Conservation (phyloP, 2,888 invertebrate genomes). For the Brachypalpus laphriformis region DNA sequence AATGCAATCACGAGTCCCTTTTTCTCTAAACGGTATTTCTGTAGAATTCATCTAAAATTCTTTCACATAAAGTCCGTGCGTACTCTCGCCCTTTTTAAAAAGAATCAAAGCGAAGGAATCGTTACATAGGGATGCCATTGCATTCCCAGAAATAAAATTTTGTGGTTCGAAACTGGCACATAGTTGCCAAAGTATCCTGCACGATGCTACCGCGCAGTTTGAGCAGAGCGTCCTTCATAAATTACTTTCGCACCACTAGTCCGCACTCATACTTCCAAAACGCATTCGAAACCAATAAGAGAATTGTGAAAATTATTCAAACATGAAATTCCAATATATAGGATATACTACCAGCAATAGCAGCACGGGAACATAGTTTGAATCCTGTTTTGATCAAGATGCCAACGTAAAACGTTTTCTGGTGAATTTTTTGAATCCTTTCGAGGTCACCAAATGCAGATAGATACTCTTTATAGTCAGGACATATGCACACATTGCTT, state of each 20-base stretch:
- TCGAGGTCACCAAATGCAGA: slow-evolving; percentile 30
- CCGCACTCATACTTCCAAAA: not conserved
- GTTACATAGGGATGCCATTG: slow-evolving; percentile 34
- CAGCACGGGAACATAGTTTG: slow-evolving; percentile 30
- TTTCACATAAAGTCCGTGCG: not conserved
- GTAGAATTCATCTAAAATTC: slow-evolving; percentile 6
- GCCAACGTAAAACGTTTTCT: slow-evolving; percentile 54
- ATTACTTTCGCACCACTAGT: slow-evolving; percentile 44
- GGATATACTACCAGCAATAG: slow-evolving; percentile 26
- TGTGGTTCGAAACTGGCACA: slow-evolving; percentile 63
- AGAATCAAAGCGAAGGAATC: slow-evolving; percentile 9
- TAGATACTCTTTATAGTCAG: not conserved
- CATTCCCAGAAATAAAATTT: slow-evolving; percentile 53
- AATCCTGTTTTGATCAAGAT: slow-evolving; percentile 63
- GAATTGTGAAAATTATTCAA: slow-evolving; percentile 69
- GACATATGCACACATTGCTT: slow-evolving; percentile 35
- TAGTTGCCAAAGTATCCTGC: slow-evolving; percentile 56
- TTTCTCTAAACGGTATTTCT: slow-evolving; percentile 5
- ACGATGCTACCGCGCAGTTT: slow-evolving; percentile 49
- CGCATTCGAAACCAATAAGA: slow-evolving; percentile 54
- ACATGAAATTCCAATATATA: slow-evolving; percentile 72
- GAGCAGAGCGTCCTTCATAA: slow-evolving; percentile 51
- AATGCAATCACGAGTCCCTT: slow-evolving; percentile 30
- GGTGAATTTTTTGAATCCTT: slow-evolving; percentile 23
- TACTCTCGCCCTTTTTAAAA: not conserved